Conservation (phyloP, 2,797 vertebrate genomes). For the Pseudocheirus occidentalis region DNA sequence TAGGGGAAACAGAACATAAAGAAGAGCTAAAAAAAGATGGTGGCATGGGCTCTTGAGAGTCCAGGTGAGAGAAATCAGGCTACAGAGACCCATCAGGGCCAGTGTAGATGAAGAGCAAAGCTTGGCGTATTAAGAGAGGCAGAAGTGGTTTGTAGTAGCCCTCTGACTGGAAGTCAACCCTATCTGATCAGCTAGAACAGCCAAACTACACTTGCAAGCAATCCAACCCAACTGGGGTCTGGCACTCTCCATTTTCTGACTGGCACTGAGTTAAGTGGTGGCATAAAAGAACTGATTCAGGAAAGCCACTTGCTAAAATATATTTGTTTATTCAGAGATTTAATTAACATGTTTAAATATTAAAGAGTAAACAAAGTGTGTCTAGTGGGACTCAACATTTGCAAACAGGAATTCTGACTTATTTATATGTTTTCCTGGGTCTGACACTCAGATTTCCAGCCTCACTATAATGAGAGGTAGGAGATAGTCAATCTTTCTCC, state of each 20-base stretch:
- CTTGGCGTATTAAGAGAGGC: not conserved
- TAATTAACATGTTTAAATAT: slow-evolving; percentile 87
- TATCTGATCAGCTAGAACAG: not conserved
- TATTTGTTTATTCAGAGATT: slow-evolving; percentile 82
- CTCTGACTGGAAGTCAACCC: not conserved
- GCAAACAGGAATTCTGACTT: slow-evolving; percentile 71
- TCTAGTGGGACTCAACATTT: slow-evolving; percentile 82
- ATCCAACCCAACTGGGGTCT: accelerated
- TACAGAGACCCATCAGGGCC: not conserved
- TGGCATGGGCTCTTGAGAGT: not conserved
- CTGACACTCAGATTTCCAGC: slow-evolving; percentile 42
- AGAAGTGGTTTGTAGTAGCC: not conserved
- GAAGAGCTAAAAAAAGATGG: not conserved
- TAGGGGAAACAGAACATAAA: not conserved
- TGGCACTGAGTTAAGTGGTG: not conserved
- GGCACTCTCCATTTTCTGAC: not conserved
- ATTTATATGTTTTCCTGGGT: slow-evolving; percentile 58
- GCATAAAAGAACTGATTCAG: slow-evolving; percentile 52
- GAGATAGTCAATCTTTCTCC: not conserved
- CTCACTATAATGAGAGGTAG: slow-evolving; percentile 35
- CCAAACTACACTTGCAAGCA: not conserved
- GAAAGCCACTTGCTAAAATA: slow-evolving; percentile 60
- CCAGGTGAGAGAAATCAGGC: not conserved
- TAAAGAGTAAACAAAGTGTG: slow-evolving; percentile 83
- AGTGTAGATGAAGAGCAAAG: not conserved